Percentiles rank a stretch among this genome's conserved stretches.
These are phyloP conservation scores for Protonibea diacanthus DNA, from an alignment of 2,797 vertebrate genomes.

Conservation along the genomic window DNA sequence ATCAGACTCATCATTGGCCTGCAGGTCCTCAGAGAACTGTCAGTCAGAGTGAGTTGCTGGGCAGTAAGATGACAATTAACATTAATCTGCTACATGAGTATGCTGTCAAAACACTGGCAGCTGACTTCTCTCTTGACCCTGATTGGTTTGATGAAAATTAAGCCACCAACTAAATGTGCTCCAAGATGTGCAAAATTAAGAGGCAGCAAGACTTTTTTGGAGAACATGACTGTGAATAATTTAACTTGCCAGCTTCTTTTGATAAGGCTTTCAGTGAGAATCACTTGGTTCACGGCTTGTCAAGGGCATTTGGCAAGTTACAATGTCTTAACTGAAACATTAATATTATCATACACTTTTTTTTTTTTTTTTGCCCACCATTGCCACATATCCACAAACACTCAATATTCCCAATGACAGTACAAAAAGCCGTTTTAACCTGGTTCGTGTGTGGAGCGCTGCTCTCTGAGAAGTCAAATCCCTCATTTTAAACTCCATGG, in stretches of 20 bases:
- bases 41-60: constrained; percentile 54
- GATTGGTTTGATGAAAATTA: constrained; percentile 51
- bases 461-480: constrained; percentile 59
- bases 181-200: constrained; percentile 24
- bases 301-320: constrained; percentile 18
- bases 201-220: constrained; percentile 5
- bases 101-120: constrained; percentile 59
- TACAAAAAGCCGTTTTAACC: constrained; percentile 54
- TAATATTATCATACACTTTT: constrained; percentile 21
- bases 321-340: constrained; percentile 31
- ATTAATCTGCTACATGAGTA: constrained; percentile 56
- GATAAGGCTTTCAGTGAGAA: constrained; percentile 31
- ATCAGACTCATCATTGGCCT: constrained; percentile 56
- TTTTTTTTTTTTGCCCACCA: constrained; percentile 32
- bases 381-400: background rate
- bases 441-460: constrained; percentile 49
- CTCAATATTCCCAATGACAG: constrained; percentile 3
- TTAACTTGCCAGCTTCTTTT: constrained; percentile 42
- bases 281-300: constrained; percentile 27
- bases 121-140: constrained; percentile 29
- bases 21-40: constrained; percentile 54
- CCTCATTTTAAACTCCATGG: constrained; percentile 71
- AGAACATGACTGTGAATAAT: constrained; percentile 29
- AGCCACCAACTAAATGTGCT: background rate
- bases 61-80: constrained; percentile 62